phyloP scores from a whole-genome alignment of 2,888 invertebrate genomes.

The Eilema depressum region DNA sequence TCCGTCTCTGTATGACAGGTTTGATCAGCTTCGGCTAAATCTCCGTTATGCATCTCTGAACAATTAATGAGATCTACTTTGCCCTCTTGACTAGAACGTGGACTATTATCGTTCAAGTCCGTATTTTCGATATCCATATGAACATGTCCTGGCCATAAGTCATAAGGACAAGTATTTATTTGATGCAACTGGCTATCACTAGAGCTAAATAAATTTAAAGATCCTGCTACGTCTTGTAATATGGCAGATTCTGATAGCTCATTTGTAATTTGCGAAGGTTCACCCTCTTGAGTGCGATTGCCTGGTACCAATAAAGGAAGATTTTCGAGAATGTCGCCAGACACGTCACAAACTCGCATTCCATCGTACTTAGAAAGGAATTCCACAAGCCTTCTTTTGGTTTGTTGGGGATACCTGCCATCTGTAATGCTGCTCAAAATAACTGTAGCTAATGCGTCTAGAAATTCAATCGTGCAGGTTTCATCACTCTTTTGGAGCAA shows the following conservation, averaged over 20 bases:
- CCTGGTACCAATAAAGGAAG: constrained; percentile 66
- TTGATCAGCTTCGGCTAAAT: constrained; percentile 94
- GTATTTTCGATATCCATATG: constrained; percentile 72
- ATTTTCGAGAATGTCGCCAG: constrained; percentile 77
- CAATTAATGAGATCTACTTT: constrained; percentile 81
- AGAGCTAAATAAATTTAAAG: constrained; percentile 75
- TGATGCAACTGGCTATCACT: constrained; percentile 77
- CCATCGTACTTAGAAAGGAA: constrained; percentile 79
- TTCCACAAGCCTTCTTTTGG: constrained; percentile 73
- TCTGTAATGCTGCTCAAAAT: constrained; percentile 74
- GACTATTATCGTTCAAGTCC: constrained; percentile 68
- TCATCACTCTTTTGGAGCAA: constrained; percentile 86
- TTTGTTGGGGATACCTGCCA: constrained; percentile 72
- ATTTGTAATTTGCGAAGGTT: constrained; percentile 59
- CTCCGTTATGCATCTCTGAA: constrained; percentile 89
- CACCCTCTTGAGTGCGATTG: constrained; percentile 54
- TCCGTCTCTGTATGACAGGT: constrained; percentile 84
- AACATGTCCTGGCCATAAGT: constrained; percentile 77
- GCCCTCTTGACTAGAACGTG: constrained; percentile 75
- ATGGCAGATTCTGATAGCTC: constrained; percentile 73
- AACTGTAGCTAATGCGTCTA: constrained; percentile 82
- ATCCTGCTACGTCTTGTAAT: constrained; percentile 82
- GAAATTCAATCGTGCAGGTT: constrained; percentile 80
- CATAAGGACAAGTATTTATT: constrained; percentile 75
- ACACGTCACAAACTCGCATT: constrained; percentile 75